A percentile compares a stretch with the other conserved stretches of the same genome.
These are phyloP conservation scores for Netta rufina DNA, from an alignment of 2,797 vertebrate species.

Conservation along the genomic window DNA sequence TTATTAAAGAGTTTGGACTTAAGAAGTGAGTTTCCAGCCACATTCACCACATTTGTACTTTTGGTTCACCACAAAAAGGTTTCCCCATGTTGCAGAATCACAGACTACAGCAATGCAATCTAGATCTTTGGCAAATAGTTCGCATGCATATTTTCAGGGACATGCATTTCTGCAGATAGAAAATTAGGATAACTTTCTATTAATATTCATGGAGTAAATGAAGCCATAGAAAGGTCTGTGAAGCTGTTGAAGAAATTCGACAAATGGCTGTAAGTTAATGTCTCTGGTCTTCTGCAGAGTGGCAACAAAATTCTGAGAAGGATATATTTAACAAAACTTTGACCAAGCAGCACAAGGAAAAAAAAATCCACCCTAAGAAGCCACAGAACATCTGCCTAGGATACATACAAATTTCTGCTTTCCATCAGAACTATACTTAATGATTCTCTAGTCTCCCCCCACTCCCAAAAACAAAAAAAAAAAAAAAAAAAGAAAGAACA, in stretches of 20 bases:
- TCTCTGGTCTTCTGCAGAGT: background rate
- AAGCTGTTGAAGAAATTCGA: background rate
- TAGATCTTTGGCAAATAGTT: background rate
- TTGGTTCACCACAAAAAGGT: background rate
- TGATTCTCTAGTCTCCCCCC: background rate
- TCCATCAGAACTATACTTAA: background rate
- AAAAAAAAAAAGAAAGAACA: background rate
- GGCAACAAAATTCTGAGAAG: background rate
- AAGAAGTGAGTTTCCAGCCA: background rate
- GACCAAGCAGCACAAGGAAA: background rate
- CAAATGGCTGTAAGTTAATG: background rate
- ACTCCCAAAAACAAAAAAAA: background rate
- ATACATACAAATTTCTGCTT: background rate
- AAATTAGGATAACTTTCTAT: background rate
- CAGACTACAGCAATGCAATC: background rate
- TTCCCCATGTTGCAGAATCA: background rate
- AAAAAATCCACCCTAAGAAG: background rate
- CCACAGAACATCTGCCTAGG: background rate
- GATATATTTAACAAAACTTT: background rate
- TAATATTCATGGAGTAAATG: background rate
- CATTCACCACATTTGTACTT: background rate
- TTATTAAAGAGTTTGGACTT: background rate
- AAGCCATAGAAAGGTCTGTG: background rate
- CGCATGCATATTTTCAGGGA: background rate
- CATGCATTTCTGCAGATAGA: background rate